Percentiles rank a stretch among this genome's conserved stretches.
Evolutionary conservation across 2,113 vertebrate species (phyloP).

Genomic region (Bettongia penicillata): DNA sequence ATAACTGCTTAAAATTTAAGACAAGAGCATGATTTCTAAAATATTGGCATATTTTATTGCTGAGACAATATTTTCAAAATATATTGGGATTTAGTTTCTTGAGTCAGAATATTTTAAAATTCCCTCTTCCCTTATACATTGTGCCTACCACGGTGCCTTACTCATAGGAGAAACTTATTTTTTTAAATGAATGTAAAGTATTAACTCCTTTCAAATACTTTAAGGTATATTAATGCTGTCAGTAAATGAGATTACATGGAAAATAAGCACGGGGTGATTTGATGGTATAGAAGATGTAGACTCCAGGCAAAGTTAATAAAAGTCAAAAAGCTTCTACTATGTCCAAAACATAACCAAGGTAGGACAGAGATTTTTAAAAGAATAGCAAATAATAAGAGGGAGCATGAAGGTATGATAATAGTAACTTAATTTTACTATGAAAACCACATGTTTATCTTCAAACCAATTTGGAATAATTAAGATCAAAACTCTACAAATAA

Average conservation of each 20-base stretch:
- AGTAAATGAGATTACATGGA: background rate
- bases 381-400: background rate
- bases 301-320: background rate
- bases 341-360: background rate
- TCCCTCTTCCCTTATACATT: background rate
- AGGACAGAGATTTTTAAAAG: background rate
- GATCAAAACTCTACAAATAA: background rate
- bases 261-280: background rate
- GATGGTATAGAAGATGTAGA: background rate
- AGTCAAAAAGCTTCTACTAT: constrained; percentile 2
- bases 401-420: constrained; percentile 15
- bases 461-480: background rate
- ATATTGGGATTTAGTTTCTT: constrained; percentile 1
- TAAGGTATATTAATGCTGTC: constrained; percentile 1
- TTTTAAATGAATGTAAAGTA: too few relatives aligned
- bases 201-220: too few relatives aligned
- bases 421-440: constrained; percentile 17
- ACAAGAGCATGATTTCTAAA: constrained; percentile 10
- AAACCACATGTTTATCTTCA: constrained; percentile 5
- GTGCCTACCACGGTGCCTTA: background rate
- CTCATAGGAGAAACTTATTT: too few relatives aligned
- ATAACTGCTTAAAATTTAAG: constrained; percentile 15
- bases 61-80: constrained; percentile 26
- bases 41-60: constrained; percentile 9
- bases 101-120: constrained; percentile 27